Evolutionary conservation across 2,888 invertebrate genomes (phyloP).

Genomic region (Protophormia terraenovae): DNA sequence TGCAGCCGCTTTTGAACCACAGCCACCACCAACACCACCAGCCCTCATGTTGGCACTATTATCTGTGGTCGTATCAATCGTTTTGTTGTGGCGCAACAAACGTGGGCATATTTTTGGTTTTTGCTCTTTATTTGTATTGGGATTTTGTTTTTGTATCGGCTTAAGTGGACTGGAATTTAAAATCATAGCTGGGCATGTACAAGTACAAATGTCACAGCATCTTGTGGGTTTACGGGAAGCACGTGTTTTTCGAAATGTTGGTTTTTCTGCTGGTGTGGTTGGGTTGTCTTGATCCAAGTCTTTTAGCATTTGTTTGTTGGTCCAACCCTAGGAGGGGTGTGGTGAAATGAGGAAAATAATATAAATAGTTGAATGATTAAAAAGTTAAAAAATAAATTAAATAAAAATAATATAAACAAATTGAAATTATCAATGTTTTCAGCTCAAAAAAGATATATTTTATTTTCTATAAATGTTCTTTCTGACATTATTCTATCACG

Average conservation of each 20-base stretch:
- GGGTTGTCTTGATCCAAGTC: slow-evolving; percentile 80
- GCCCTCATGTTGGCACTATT: slow-evolving; percentile 46
- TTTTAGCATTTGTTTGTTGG: slow-evolving; percentile 80
- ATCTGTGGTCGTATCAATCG: slow-evolving; percentile 65
- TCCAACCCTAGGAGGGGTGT: slow-evolving; percentile 82
- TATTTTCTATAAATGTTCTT: too few species aligned
- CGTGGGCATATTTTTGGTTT: slow-evolving; percentile 75
- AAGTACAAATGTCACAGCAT: slow-evolving; percentile 79
- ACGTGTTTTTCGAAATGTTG: slow-evolving; percentile 76
- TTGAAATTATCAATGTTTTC: too few species aligned
- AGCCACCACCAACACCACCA: slow-evolving; percentile 2
- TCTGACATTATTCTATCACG: too few species aligned
- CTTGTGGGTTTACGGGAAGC: slow-evolving; percentile 74
- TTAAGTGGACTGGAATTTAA: slow-evolving; percentile 71
- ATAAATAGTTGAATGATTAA: too few species aligned
- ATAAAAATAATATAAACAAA: too few species aligned
- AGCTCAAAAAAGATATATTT: too few species aligned
- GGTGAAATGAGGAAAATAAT: too few species aligned
- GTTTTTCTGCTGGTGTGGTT: slow-evolving; percentile 78
- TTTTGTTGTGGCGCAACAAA: slow-evolving; percentile 65
- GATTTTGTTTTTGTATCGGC: slow-evolving; percentile 61
- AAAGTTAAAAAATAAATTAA: too few species aligned
- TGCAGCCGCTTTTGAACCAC: slow-evolving; percentile 25
- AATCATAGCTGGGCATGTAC: slow-evolving; percentile 75
- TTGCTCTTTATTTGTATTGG: slow-evolving; percentile 68